Base-by-base conservation (phyloP, 1,140 invertebrate species). In the Elymnias hypermnestra region DNA sequence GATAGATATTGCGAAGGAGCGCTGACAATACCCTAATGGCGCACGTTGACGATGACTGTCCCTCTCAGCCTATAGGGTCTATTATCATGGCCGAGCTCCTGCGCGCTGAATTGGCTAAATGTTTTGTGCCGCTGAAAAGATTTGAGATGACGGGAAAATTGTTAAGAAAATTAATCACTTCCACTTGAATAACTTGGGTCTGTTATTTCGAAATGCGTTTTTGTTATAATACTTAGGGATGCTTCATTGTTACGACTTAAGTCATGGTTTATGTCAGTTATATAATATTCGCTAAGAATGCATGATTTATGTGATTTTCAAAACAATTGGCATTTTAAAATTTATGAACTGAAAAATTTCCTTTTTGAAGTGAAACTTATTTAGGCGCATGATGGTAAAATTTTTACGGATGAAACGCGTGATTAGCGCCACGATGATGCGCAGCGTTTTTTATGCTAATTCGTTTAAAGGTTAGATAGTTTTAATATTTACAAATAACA, bases 101-200 rank as follows among this genome's bases (percentile, higher is more conserved):
- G 69, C 68, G 63, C 68, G 75, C 74, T 82, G 76, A 82, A 82
- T 82, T 82, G 75, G 74, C 75, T 75, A 78, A 84, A 84, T 81
- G 75, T 79, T 78, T 84, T 84, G 71, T 81, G 69, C 65, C 56
- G 53, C 55, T 72, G 66, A 79, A 81, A 82, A 84, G 74, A 76
- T 81, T 79, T 58, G 61, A 82, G 72, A 79, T 72, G 74, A 78
- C 69, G 72, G 69, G 71, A 73, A 82, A 82, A 84, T 78, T 79
- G 71, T 84, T 71, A 68, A 72, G 71, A 83, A 81, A 81, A 81
- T 82, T 81, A 74, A 82, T 84, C 76, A 74, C 62, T 83, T 84
- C 68, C 78, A 77, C 68, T 69, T 47, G 57, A 74, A 54, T 59
- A 63, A 74, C 40, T 65, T 37, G 49, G 56, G 47, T 62, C 62